Evolutionary conservation across 2,888 invertebrate genomes (phyloP).

Genomic region (Pandemis heparana): DNA sequence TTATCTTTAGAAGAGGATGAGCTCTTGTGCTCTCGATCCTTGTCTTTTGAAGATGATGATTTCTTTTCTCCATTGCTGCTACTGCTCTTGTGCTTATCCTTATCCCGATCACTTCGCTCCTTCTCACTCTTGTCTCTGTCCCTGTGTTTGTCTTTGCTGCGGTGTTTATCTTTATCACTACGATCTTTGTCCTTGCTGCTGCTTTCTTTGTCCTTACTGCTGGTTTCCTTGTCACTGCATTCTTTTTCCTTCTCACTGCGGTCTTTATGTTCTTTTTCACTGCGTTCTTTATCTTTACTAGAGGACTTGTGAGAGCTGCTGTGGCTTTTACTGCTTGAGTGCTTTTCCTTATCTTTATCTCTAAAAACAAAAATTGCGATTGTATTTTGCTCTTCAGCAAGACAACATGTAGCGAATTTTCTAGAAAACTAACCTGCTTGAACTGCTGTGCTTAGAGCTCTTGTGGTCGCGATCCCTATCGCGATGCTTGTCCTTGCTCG

Average conservation of each 20-base stretch:
- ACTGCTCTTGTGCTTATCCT: slow-evolving; percentile 66
- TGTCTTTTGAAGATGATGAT: slow-evolving; percentile 70
- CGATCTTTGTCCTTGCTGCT: slow-evolving; percentile 69
- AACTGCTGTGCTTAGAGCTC: slow-evolving; percentile 81
- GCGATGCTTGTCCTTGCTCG: slow-evolving; percentile 89
- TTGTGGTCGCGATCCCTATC: slow-evolving; percentile 88
- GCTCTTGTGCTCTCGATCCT: slow-evolving; percentile 62
- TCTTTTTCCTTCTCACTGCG: slow-evolving; percentile 58
- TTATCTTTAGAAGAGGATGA: slow-evolving; percentile 63
- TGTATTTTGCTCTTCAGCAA: slow-evolving; percentile 38
- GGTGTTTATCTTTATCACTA: slow-evolving; percentile 57
- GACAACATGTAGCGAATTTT: slow-evolving; percentile 58
- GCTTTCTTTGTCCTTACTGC: slow-evolving; percentile 65
- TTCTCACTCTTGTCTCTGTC: slow-evolving; percentile 66
- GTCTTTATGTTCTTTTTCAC: slow-evolving; percentile 66
- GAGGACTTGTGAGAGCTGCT: slow-evolving; percentile 85
- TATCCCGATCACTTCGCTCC: slow-evolving; percentile 61
- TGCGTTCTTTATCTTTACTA: slow-evolving; percentile 75
- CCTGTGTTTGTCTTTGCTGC: slow-evolving; percentile 60
- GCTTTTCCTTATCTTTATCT: slow-evolving; percentile 84
- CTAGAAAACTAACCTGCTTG: slow-evolving; percentile 80
- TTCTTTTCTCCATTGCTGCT: slow-evolving; percentile 66
- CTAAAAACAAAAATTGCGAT: slow-evolving; percentile 51
- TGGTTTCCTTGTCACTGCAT: slow-evolving; percentile 53
- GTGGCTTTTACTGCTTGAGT: slow-evolving; percentile 83